Evolutionary conservation across 2,888 invertebrate genomes (phyloP).

Genomic region (Ceriagrion tenellum): DNA sequence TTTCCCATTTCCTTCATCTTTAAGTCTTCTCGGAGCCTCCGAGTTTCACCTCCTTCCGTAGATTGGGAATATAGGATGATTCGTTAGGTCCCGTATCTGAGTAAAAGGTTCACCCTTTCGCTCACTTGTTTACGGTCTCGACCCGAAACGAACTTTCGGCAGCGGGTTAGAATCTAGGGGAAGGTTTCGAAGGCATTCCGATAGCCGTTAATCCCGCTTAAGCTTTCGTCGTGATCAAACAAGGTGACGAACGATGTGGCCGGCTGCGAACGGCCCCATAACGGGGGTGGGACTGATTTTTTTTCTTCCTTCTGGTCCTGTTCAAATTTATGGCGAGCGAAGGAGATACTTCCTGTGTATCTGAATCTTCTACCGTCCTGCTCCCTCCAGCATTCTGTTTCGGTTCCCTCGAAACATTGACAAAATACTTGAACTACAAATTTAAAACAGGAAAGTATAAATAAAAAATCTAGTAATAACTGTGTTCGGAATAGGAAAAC

Average conservation of each 20-base stretch:
- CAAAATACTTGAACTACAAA: too few relatives aligned
- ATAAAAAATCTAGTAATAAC: too few relatives aligned
- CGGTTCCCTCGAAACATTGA: too few relatives aligned
- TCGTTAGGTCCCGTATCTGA: too few relatives aligned
- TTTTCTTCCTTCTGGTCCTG: neutral
- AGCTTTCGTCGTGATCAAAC: conserved; percentile 8
- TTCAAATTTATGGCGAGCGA: neutral
- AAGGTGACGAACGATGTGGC: neutral
- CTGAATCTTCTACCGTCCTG: too few relatives aligned
- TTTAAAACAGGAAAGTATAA: too few relatives aligned
- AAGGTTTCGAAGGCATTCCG: neutral
- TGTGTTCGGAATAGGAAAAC: too few relatives aligned
- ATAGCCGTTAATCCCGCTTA: neutral
- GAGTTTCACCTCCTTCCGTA: too few relatives aligned
- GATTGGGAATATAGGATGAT: too few relatives aligned
- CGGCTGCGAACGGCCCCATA: neutral
- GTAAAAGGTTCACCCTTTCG: neutral
- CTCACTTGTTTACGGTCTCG: neutral
- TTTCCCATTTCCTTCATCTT: too few relatives aligned
- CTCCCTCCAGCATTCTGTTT: too few relatives aligned
- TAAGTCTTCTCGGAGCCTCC: too few relatives aligned
- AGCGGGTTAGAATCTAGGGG: neutral
- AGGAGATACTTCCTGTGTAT: neutral
- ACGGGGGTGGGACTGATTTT: neutral
- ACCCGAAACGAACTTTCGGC: neutral